Evolutionary conservation across 2,888 invertebrate genomes (phyloP).

Genomic region (Torymus aiolomorphi): DNA sequence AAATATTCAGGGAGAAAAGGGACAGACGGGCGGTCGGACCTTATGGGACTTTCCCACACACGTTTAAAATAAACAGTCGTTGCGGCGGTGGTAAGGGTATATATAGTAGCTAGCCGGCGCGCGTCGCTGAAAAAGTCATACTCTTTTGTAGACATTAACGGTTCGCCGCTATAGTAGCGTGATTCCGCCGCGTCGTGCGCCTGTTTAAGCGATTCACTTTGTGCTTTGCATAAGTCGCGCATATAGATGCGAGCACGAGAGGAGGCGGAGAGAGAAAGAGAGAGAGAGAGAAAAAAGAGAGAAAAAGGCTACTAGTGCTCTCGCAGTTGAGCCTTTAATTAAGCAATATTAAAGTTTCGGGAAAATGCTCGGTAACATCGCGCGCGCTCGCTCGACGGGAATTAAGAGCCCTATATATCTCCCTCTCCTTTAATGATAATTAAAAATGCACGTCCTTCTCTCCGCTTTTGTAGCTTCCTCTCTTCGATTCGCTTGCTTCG

Average conservation of each 20-base stretch:
- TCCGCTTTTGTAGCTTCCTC: constrained; percentile 53
- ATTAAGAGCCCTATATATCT: constrained; percentile 55
- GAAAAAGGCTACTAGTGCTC: constrained; percentile 14
- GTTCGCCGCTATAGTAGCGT: constrained; percentile 48
- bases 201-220: constrained; percentile 58
- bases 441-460: constrained; percentile 56
- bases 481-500: constrained; percentile 58
- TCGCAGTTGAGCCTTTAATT: constrained; percentile 52
- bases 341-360: constrained; percentile 58
- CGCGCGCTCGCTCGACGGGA: constrained; percentile 30
- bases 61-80: constrained; percentile 32
- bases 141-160: constrained; percentile 56
- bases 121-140: constrained; percentile 45
- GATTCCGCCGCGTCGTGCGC: constrained; percentile 55
- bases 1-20: constrained; percentile 31
- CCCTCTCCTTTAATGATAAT: constrained; percentile 53
- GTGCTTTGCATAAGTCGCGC: constrained; percentile 57
- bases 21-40: background rate
- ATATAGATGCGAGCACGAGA: constrained; percentile 49
- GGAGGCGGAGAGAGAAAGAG: background rate
- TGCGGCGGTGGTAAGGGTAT: constrained; percentile 21
- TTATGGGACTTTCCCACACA: constrained; percentile 48
- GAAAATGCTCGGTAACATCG: constrained; percentile 32
- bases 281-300: constrained; percentile 20
- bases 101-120: constrained; percentile 27